phyloP scores from a whole-genome alignment of 2,888 invertebrate species.

The Carabus problematicus region DNA sequence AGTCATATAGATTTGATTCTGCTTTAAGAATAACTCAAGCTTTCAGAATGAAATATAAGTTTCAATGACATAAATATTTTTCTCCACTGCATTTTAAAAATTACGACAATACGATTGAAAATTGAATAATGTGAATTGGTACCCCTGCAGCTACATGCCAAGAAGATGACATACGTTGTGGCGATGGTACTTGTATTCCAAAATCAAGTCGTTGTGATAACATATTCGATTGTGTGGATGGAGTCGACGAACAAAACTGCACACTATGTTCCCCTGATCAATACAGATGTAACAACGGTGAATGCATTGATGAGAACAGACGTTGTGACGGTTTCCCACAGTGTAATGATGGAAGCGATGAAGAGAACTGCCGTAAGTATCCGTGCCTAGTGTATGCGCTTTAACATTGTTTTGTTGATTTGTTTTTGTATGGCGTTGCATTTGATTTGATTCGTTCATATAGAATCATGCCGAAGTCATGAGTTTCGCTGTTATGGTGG shows the following conservation, averaged over 20 bases:
- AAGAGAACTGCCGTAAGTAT: constrained; percentile 52
- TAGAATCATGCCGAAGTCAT: constrained; percentile 18
- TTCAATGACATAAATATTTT: too few species aligned
- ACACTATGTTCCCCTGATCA: constrained; percentile 57
- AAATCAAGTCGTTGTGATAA: constrained; percentile 59
- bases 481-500: constrained; percentile 71
- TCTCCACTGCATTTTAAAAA: too few species aligned
- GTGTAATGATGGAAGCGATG: constrained; percentile 63
- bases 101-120: too few species aligned
- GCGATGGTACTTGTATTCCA: constrained; percentile 61
- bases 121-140: too few species aligned
- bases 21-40: too few species aligned
- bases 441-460: neutral
- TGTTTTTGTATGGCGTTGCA: constrained; percentile 15
- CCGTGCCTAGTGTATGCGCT: constrained; percentile 2
- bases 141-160: constrained; percentile 53
- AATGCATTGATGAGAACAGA: constrained; percentile 59
- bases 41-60: too few species aligned
- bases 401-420: neutral
- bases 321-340: constrained; percentile 58
- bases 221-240: constrained; percentile 77
- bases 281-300: constrained; percentile 64
- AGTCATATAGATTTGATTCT: too few species aligned
- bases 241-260: constrained; percentile 78
- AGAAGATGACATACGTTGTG: constrained; percentile 63